These are phyloP conservation scores for Hyles euphorbiae DNA, from an alignment of 1,140 invertebrate species.

Conservation along the genomic window DNA sequence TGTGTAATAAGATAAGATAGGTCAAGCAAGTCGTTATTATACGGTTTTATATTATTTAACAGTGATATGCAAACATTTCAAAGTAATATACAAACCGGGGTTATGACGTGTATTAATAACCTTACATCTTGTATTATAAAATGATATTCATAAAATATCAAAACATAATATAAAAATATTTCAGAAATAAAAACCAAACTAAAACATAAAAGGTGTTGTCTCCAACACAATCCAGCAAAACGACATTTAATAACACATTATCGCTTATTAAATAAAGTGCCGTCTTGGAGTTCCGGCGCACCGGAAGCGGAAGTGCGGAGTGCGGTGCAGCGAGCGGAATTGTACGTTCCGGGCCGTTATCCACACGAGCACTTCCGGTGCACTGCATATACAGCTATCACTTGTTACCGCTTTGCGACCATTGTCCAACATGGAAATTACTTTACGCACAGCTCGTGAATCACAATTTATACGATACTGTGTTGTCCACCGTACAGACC, in stretches of 20 bases:
- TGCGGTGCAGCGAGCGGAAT: conserved; percentile 27
- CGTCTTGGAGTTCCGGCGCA: conserved; percentile 9
- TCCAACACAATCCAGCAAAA: neutral
- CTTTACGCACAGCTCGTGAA: neutral
- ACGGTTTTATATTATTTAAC: too few species aligned
- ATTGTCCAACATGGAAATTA: conserved; percentile 6
- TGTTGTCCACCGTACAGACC: neutral
- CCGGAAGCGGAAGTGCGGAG: conserved; percentile 26
- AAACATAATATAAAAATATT: too few species aligned
- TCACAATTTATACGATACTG: neutral
- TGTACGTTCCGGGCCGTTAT: conserved; percentile 41
- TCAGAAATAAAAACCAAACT: too few species aligned
- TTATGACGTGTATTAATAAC: too few species aligned
- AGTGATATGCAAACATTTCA: too few species aligned
- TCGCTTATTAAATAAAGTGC: conserved; percentile 25
- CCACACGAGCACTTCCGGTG: conserved; percentile 33
- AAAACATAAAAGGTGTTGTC: neutral
- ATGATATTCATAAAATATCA: too few species aligned
- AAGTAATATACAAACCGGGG: too few species aligned
- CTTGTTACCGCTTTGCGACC: conserved; percentile 11
- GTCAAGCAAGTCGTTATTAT: too few species aligned
- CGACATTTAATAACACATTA: conserved; percentile 13
- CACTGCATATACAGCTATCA: conserved; percentile 24
- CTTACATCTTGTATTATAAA: too few species aligned
- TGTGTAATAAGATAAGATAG: too few species aligned